Base-by-base conservation (phyloP, 1,140 invertebrate species). In the Drosophila mauritiana region DNA sequence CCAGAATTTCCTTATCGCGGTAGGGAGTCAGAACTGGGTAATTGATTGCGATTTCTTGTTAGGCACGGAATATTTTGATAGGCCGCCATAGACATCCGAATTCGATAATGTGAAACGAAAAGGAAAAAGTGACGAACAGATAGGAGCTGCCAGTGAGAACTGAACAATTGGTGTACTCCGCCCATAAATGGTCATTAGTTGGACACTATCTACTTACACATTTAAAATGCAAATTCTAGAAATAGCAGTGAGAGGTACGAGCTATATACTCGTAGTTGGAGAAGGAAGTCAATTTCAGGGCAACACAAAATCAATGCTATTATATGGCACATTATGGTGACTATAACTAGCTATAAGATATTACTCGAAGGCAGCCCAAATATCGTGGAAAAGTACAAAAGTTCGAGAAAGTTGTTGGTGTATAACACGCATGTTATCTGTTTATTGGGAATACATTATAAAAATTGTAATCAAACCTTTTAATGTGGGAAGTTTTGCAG, bases 41-140 rank as follows among this genome's bases (percentile, higher is more conserved):
- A 75, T 74, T 76, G 73, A 76, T 76, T 76, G 61, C 61, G 61
- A 76, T 76, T 76, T 76, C 72, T 67, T 65, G 73, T 76, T 76
- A 67, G 58, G 75, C 57, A 52, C 73, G 73, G 70, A 64, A 74
- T 74, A 64, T 73, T 73, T 72, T 68, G 67, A 73, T 73, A 61
- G 25, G 22, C 25, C 34, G 25, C 34, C 40, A 49, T 22, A 42
- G 72, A 57, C 73, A 57, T 36, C 39, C 54, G 25, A 67, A 48
- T 49, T 15, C 20, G 73, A 75, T 75, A 65, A 36, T 75, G 73
- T 75, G 57, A 65, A 67, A 43, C 46, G 20, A 34, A 13, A 62
- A 22, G 36, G 13, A 63, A 73, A 61, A 20, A 20, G 49, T 40
- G 48, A 42, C 37, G 68, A 22, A 7, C 1, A 39, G 68, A 55